phyloP scores from a whole-genome alignment of 2,888 invertebrate species.

The Rutpela maculata region DNA sequence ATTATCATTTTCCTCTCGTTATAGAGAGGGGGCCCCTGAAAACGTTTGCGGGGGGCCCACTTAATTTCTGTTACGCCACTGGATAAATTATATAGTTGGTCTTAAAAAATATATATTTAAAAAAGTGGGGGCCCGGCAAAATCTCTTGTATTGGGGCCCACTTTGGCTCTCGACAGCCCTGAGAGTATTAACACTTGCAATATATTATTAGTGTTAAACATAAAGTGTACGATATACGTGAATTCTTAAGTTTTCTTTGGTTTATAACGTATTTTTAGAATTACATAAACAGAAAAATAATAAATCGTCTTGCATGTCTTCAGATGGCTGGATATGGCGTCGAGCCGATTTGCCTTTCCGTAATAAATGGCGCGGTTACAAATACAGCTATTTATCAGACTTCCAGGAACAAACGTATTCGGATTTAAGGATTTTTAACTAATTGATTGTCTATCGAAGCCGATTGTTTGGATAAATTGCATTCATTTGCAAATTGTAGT shows the following conservation, averaged over 20 bases:
- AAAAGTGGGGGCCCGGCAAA: too few relatives aligned
- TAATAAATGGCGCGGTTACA: conserved; percentile 64
- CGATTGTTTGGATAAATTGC: conserved; percentile 44
- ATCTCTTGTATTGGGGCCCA: too few relatives aligned
- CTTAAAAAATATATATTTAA: too few relatives aligned
- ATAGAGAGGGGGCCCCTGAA: too few relatives aligned
- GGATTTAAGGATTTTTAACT: conserved; percentile 42
- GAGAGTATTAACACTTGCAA: too few relatives aligned
- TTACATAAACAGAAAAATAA: conserved; percentile 13
- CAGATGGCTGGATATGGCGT: conserved; percentile 11
- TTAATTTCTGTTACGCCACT: too few relatives aligned
- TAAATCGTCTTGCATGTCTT: neutral
- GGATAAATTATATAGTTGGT: too few relatives aligned
- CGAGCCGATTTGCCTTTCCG: conserved; percentile 40
- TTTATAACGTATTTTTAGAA: neutral
- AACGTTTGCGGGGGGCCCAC: too few relatives aligned
- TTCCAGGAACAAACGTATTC: conserved; percentile 45
- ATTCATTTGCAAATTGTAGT: conserved; percentile 35
- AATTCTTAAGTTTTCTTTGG: neutral
- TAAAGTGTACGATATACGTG: too few relatives aligned
- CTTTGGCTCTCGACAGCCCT: too few relatives aligned
- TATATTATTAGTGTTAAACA: too few relatives aligned
- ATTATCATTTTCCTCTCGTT: too few relatives aligned
- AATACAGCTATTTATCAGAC: conserved; percentile 62
- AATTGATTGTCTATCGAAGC: conserved; percentile 42